Base-by-base conservation (phyloP, 2,113 vertebrate species). In the Corythaeola cristata region DNA sequence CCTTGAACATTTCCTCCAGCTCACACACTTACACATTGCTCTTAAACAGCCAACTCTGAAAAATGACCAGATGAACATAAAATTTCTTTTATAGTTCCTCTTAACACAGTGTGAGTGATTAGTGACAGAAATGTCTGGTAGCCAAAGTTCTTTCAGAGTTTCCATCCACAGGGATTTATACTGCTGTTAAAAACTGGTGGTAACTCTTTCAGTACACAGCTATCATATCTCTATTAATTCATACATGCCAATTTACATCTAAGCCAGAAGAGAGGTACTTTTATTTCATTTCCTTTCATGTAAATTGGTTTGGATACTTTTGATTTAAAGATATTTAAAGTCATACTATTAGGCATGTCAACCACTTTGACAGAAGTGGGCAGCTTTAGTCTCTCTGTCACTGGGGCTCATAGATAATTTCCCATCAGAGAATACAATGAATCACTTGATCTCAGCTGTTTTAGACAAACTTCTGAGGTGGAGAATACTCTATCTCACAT, bases 231-330 rank as follows among this genome's bases (percentile, higher is more conserved):
- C 60, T 88, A 77, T 97, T 97, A 92, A 97, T 96, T 97, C 89
- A 74, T 66, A 67, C 6, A 50, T 23, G n/a, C 4, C 58, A 85
- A 89, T 76, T 93, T 85, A 68, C 33, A 90, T 80, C 68, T 84
- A 91, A 88, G 55, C 39, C 85, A 90, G 89, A 88, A 63, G 10
- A 71, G 12, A 83, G 24, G 33, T 33, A 55, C 74, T 90, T 97
- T 96, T 63, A 92, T 95, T 97, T 97, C 12, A 78, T 92, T 95
- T 93, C 33, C 20, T 95, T 95, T 96, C 63, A 73, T 77, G 47
- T 87, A 95, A 97, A 97, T 93, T 88, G 89, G 47, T 91, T 91
- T 91, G 69, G 67, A 93, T 96, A 41, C 49, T 97, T 98, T 95
- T 97, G 49, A 93, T 96, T 96, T 96, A 77, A 82, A 94, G 86